These are phyloP conservation scores for Gadus chalcogrammus DNA, from an alignment of 2,113 vertebrate species.

Conservation along the genomic window DNA sequence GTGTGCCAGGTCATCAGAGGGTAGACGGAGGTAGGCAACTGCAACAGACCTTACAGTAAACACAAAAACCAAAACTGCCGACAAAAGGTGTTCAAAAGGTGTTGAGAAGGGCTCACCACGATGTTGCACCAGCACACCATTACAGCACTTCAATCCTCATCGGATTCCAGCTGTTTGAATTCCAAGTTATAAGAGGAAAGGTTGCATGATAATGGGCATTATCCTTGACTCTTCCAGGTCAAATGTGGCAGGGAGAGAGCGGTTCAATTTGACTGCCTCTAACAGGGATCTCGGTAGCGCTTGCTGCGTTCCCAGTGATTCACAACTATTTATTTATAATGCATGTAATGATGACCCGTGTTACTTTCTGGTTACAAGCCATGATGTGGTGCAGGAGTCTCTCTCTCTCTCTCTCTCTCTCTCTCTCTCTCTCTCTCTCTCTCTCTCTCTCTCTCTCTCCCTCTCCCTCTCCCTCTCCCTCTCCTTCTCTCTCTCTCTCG, in stretches of 20 bases:
- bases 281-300: not conserved
- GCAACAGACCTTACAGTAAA: too few relatives aligned
- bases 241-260: not conserved
- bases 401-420: constrained; percentile 7
- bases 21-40: not conserved
- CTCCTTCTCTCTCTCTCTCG: constrained; percentile 12
- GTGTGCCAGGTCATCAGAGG: not conserved
- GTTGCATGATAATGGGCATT: too few relatives aligned
- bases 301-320: not conserved
- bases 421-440: constrained; percentile 3
- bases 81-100: too few relatives aligned
- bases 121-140: too few relatives aligned
- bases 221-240: not conserved
- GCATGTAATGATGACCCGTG: constrained; percentile 1
- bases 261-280: not conserved
- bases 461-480: not conserved
- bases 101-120: too few relatives aligned
- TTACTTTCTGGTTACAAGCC: constrained; percentile 18
- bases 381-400: constrained; percentile 3
- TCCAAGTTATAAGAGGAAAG: too few relatives aligned
- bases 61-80: too few relatives aligned
- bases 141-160: too few relatives aligned
- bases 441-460: not conserved
- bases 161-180: too few relatives aligned
- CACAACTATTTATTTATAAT: constrained; percentile 11